These are phyloP conservation scores for Drosophila takahashii DNA, from an alignment of 1,140 invertebrate species.

Conservation along the genomic window DNA sequence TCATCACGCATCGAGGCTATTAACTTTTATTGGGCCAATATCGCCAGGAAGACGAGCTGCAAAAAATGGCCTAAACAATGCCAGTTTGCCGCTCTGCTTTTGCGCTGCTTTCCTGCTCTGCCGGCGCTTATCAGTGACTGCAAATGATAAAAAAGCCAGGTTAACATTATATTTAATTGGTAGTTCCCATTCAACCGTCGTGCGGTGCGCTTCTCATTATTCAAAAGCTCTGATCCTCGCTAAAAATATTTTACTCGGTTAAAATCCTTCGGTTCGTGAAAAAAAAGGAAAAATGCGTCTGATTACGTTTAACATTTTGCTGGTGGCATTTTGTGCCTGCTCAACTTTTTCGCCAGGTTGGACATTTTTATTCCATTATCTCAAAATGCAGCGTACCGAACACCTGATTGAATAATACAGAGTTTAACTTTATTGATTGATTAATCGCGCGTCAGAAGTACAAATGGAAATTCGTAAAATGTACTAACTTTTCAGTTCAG, in stretches of 20 bases:
- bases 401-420: neutral
- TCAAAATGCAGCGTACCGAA: slow-evolving; percentile 7
- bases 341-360: slow-evolving; percentile 55
- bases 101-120: slow-evolving; percentile 29
- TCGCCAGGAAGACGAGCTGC: slow-evolving; percentile 25
- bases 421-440: slow-evolving; percentile 20
- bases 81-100: slow-evolving; percentile 4
- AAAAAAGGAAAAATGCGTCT: slow-evolving; percentile 38
- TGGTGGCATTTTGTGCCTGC: slow-evolving; percentile 43
- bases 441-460: slow-evolving; percentile 20
- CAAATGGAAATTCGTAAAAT: neutral
- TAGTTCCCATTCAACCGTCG: slow-evolving; percentile 71
- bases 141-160: slow-evolving; percentile 72
- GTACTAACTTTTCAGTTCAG: slow-evolving; percentile 19
- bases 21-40: slow-evolving; percentile 20
- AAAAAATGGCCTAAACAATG: slow-evolving; percentile 13
- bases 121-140: slow-evolving; percentile 55
- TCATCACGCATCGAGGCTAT: slow-evolving; percentile 21
- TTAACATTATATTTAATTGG: slow-evolving; percentile 83
- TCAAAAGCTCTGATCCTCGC: slow-evolving; percentile 11
- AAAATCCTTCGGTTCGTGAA: slow-evolving; percentile 32
- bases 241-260: neutral
- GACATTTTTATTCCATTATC: slow-evolving; percentile 16
- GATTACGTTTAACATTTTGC: slow-evolving; percentile 22
- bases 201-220: slow-evolving; percentile 55